phyloP scores from a whole-genome alignment of 2,888 invertebrate genomes.

The Ochropacha duplaris region DNA sequence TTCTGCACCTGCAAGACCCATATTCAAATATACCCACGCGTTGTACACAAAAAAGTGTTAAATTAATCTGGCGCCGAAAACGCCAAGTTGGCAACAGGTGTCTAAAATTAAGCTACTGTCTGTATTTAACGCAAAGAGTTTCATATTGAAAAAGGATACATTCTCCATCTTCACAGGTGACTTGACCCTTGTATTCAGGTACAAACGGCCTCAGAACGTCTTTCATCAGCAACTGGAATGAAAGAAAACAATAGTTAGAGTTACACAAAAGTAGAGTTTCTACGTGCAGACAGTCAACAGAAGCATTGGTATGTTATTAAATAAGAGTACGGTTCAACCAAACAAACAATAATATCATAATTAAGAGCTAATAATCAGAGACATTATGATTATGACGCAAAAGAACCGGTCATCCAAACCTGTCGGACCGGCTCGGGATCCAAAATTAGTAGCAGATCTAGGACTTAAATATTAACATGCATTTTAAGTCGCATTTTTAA shows the following conservation, averaged over 20 bases:
- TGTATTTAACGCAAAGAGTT: background rate
- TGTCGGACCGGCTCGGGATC: background rate
- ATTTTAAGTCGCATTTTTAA: no score
- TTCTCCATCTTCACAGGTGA: constrained; percentile 90
- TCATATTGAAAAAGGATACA: constrained; percentile 81
- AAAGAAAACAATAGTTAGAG: constrained; percentile 11
- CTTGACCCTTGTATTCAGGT: constrained; percentile 95
- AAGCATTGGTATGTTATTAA: background rate
- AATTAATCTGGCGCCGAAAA: background rate
- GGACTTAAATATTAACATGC: background rate
- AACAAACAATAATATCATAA: background rate
- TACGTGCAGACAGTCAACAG: background rate
- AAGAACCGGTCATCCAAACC: background rate
- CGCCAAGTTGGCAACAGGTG: background rate
- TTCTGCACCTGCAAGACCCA: background rate
- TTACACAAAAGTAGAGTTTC: background rate
- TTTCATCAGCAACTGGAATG: constrained; percentile 88
- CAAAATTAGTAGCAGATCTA: background rate
- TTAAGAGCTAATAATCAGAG: background rate
- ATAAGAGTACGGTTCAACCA: background rate
- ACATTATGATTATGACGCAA: background rate
- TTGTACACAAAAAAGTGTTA: background rate
- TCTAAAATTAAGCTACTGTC: background rate
- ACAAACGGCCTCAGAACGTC: constrained; percentile 94
- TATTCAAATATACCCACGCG: background rate